These are phyloP conservation scores for Bugulina stolonifera DNA, from an alignment of 2,888 invertebrate species.

Conservation along the genomic window DNA sequence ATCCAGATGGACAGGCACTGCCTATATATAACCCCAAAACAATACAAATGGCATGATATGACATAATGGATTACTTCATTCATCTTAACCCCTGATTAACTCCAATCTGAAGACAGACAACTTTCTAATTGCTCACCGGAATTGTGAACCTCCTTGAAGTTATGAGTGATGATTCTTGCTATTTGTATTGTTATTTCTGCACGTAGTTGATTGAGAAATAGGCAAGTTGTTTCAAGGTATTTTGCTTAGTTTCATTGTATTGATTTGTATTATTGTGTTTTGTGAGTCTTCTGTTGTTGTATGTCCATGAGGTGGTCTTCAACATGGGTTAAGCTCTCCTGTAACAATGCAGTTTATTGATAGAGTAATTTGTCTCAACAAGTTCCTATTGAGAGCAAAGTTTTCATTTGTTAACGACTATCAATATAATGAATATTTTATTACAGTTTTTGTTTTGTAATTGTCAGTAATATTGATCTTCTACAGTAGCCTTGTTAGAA, in stretches of 20 bases:
- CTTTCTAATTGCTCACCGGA: neutral
- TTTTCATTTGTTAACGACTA: neutral
- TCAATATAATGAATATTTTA: constrained; percentile 24
- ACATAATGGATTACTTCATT: too few relatives aligned
- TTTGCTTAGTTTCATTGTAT: neutral
- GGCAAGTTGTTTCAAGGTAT: neutral
- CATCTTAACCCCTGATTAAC: too few relatives aligned
- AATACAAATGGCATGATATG: too few relatives aligned
- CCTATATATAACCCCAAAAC: too few relatives aligned
- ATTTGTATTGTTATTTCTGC: neutral
- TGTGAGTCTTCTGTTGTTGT: neutral
- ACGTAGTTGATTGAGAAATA: neutral
- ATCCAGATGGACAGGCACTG: too few relatives aligned
- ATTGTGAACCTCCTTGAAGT: neutral
- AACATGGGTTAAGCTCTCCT: neutral
- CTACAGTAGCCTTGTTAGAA: neutral
- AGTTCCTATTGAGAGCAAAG: neutral
- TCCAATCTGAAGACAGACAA: too few relatives aligned
- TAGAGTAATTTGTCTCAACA: neutral
- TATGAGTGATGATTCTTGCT: neutral
- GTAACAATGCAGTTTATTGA: constrained; percentile 18
- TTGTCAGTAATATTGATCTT: constrained; percentile 6
- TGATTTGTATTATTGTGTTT: neutral
- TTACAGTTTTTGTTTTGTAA: neutral
- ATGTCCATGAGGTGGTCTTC: constrained; percentile 6